Percentiles rank a stretch among this genome's conserved stretches.
phyloP scores from a whole-genome alignment of 2,888 invertebrate species.

The Leptinotarsa juncta region DNA sequence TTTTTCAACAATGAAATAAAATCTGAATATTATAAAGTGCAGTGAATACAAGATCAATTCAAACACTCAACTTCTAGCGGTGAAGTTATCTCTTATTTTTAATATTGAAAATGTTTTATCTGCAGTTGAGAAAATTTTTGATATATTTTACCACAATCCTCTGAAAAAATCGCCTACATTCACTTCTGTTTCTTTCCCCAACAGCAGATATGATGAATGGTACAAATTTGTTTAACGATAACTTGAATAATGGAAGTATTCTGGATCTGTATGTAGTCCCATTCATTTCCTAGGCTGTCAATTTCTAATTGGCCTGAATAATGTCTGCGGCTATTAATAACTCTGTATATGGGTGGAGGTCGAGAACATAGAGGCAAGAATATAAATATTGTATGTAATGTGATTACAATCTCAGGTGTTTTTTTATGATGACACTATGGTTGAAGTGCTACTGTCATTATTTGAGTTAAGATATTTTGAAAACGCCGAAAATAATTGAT shows the following conservation, averaged over 20 bases:
- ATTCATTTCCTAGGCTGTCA: slow-evolving; percentile 5
- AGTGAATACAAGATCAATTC: no score
- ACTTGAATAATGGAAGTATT: slow-evolving; percentile 3
- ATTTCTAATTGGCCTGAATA: slow-evolving; percentile 10
- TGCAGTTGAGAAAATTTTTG: no score
- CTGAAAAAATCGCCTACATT: not conserved
- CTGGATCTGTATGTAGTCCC: slow-evolving; percentile 7
- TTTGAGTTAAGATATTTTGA: no score
- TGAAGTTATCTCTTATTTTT: no score
- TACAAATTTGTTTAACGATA: slow-evolving; percentile 4
- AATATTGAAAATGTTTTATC: no score
- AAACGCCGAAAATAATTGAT: no score
- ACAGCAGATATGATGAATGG: not conserved
- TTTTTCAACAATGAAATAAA: no score
- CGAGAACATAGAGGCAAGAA: not conserved
- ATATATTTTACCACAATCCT: not conserved
- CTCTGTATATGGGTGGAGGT: slow-evolving; percentile 4
- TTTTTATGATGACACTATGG: no score
- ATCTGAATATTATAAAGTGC: no score
- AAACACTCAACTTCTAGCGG: no score
- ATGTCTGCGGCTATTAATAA: slow-evolving; percentile 4
- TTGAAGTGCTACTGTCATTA: no score
- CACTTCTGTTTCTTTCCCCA: not conserved
- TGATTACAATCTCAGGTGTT: no score
- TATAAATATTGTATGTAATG: not conserved